Conservation (phyloP, 2,113 vertebrate species). For the Brachyhypopomus gauderio region DNA sequence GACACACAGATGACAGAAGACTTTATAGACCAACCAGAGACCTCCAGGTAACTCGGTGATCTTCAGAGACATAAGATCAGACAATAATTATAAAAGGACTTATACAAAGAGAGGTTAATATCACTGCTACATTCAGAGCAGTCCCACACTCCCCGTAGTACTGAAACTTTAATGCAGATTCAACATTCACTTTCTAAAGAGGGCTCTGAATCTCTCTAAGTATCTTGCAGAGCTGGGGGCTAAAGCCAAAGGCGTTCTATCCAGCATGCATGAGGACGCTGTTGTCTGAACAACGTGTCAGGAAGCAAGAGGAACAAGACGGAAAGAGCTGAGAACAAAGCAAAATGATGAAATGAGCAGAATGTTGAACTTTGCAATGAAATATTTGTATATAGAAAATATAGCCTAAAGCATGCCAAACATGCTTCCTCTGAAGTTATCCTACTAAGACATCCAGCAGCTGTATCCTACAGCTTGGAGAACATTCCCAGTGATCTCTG, state of each 20-base stretch:
- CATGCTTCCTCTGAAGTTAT: neutral
- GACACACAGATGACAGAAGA: constrained; percentile 2
- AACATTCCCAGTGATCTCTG: neutral
- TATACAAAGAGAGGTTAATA: constrained; percentile 35
- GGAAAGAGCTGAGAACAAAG: neutral
- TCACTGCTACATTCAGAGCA: constrained; percentile 3
- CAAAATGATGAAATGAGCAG: neutral
- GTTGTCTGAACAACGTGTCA: neutral
- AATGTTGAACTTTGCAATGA: neutral
- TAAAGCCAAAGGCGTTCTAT: constrained; percentile 4
- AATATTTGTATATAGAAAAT: neutral
- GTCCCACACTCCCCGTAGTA: constrained; percentile 2
- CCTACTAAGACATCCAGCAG: neutral
- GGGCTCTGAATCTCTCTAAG: constrained; percentile 14
- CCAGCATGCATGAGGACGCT: neutral
- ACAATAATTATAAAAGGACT: constrained; percentile 39
- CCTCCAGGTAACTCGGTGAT: constrained; percentile 20
- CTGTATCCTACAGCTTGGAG: constrained; percentile 3
- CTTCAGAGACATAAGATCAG: constrained; percentile 31
- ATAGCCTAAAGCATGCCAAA: constrained; percentile 16
- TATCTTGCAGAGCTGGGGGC: neutral
- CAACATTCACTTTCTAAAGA: constrained; percentile 6
- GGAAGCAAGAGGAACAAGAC: neutral
- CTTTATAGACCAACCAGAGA: constrained; percentile 30
- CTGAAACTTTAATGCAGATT: constrained; percentile 28